These are phyloP conservation scores for Garrulus glandarius DNA, from an alignment of 2,797 vertebrate species.

Conservation along the genomic window DNA sequence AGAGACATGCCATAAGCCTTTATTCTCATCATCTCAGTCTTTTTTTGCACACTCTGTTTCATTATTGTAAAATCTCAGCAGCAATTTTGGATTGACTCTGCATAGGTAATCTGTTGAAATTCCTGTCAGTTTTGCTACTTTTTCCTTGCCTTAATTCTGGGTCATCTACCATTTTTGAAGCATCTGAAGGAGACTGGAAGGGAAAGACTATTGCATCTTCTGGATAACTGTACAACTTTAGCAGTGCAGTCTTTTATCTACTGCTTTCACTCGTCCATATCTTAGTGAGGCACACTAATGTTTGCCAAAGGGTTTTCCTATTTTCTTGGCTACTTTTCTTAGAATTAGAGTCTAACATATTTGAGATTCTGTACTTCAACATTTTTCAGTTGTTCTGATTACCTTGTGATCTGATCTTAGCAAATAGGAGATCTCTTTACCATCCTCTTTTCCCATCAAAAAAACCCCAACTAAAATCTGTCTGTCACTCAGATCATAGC, in stretches of 20 bases:
- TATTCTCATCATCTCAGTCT: not conserved
- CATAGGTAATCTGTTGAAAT: not conserved
- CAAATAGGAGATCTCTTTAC: not conserved
- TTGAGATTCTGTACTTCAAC: not conserved
- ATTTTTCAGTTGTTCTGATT: not conserved
- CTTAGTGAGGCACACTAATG: not conserved
- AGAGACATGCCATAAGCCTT: not conserved
- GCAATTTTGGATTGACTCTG: not conserved
- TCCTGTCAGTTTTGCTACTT: not conserved
- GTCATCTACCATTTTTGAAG: not conserved
- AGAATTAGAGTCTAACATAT: not conserved
- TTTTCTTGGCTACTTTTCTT: not conserved
- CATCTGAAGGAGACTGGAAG: not conserved
- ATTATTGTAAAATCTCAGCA: not conserved
- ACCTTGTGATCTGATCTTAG: not conserved
- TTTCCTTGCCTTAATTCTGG: not conserved
- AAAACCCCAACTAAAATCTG: not conserved
- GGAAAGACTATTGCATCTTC: not conserved
- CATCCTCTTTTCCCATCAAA: not conserved
- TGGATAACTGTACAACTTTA: not conserved
- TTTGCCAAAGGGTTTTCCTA: not conserved
- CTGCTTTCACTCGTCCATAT: not conserved
- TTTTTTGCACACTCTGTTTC: not conserved
- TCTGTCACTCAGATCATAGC: not conserved
- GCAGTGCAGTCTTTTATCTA: not conserved